Evolutionary conservation across 1,140 invertebrate genomes (phyloP), one percentile per base, ranked within the genome.

Genomic region (Drosophila tsacasi): DNA sequence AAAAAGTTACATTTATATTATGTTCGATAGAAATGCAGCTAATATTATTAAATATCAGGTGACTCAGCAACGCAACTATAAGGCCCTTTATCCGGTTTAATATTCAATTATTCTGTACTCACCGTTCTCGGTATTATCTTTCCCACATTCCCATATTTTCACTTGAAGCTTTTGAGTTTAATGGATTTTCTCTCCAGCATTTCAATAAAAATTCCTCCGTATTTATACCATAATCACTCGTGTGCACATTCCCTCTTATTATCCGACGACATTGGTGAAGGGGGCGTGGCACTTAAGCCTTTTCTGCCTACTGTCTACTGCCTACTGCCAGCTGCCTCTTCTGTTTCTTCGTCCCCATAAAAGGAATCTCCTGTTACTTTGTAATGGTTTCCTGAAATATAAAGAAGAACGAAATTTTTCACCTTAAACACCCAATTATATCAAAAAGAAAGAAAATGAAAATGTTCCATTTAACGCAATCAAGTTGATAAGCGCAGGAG

Each of bases 371-470:
- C 58, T 64, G 30, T 52, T 42, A 50, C 73, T 72, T 63, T 63
- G 81, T 90, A 90, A 84, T 89, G 81, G 74, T 76, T 87, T 89
- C 84, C 85, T 67, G 57, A 35, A 79, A 65, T 75, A 81, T 64
- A 66, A 69, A 79, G 71, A 72, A 54, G 46, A 71, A 64, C 35
- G 62, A 52, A 79, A 79, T 79, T 59, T 40, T 77, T 90, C 82
- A 85, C 81, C 72, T 85, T 85, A 90, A 90, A 85, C 76, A 90
- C 76, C 81, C 85, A 85, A 90, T 85, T 90, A 85, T 85, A 82
- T 61, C 40, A 69, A 62, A 64, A 63, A 60, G 59, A 66, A 66
- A 50, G 55, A 66, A 73, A 79, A 65, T 59, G 68, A 76, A 75
- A 79, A 76, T 65, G 73, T 75, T 85, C 79, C 81, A 85, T 91